Evolutionary conservation across 2,113 vertebrate species (phyloP), one percentile per base, ranked within the genome.

Genomic region (Microcebus murinus): DNA sequence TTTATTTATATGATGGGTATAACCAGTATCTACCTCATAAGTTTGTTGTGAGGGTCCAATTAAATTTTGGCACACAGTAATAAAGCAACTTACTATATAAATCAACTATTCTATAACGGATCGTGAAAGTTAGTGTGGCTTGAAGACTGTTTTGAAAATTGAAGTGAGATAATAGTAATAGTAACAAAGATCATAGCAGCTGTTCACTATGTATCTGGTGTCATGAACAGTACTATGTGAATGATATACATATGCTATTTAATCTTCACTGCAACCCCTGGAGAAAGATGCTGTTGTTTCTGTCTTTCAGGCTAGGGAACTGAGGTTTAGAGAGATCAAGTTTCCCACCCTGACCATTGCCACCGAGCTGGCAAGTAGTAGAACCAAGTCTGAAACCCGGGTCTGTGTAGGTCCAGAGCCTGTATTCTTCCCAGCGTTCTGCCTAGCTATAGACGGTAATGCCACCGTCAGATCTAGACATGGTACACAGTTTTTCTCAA

Each of bases 231-330:
- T 2, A 1, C n/a, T 2, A 14, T 12, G 61, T 11, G 5, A n/a
- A 0, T 3, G 8, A 0, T 4, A 8, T 25, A 18, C 50, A 2
- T 0, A 0, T 1, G 3, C 20, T 10, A 1, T 8, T 42, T 20
- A 17, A 15, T 63, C 50, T 61, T 45, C 12, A 0, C 39, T 10
- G 42, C 1, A 10, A 4, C 31, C 81, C 36, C 17, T 0, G 10
- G 1, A 8, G 55, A n/a, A n/a, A 3, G 63, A 55, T 5, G 50
- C 57, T 50, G 4, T 14, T 14, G 42, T 6, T 25, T 9, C n/a
- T 39, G 5, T 27, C 61, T n/a, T 52, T 55, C n/a, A 31, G 23
- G 1, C 4, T 14, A 11, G 88, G 68, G 20, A 4, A 18, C 77
- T 11, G 0, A 4, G 1, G 2, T 13, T 11, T 9, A 9, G n/a